Percentiles rank a stretch among this genome's conserved stretches.
Evolutionary conservation across 2,113 vertebrate species (phyloP).

Genomic region (Planiliza haematocheilus): DNA sequence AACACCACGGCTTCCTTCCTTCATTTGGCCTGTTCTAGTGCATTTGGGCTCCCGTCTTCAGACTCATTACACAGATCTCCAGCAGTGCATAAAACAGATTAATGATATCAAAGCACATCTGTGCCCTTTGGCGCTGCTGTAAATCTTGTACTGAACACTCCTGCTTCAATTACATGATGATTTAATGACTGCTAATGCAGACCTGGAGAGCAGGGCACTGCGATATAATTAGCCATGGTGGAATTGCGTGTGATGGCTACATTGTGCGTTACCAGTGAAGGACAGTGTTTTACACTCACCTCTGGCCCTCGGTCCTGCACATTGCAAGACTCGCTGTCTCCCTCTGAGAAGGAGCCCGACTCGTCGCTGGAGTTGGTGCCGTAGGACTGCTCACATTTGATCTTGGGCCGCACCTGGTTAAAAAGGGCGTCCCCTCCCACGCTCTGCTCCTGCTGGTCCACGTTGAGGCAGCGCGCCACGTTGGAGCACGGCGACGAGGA

Average conservation of each 20-base stretch:
- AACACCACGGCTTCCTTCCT: constrained; percentile 6
- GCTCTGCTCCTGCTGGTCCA: constrained; percentile 91
- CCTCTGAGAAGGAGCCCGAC: constrained; percentile 98
- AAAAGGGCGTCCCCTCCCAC: constrained; percentile 90
- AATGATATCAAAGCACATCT: constrained; percentile 73
- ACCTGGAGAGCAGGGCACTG: constrained; percentile 51
- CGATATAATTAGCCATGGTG: constrained; percentile 55
- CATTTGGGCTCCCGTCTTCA: constrained; percentile 39
- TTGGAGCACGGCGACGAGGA: constrained; percentile 97
- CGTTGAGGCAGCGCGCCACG: constrained; percentile 90
- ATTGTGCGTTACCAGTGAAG: constrained; percentile 29
- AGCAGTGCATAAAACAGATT: constrained; percentile 60
- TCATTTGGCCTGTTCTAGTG: constrained; percentile 1
- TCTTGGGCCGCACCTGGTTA: constrained; percentile 92
- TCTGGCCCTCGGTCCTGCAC: constrained; percentile 95
- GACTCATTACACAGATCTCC: constrained; percentile 61
- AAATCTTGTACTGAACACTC: constrained; percentile 60
- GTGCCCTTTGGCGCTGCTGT: constrained; percentile 60
- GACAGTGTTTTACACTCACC: constrained; percentile 83
- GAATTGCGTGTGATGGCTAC: constrained; percentile 32
- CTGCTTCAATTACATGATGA: constrained; percentile 59
- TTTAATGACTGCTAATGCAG: constrained; percentile 67
- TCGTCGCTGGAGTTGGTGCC: constrained; percentile 99
- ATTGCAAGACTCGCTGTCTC: constrained; percentile 98
- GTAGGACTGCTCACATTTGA: constrained; percentile 99